Evolutionary conservation across 2,888 invertebrate genomes (phyloP).

Genomic region (Neoscelio sp.): DNA sequence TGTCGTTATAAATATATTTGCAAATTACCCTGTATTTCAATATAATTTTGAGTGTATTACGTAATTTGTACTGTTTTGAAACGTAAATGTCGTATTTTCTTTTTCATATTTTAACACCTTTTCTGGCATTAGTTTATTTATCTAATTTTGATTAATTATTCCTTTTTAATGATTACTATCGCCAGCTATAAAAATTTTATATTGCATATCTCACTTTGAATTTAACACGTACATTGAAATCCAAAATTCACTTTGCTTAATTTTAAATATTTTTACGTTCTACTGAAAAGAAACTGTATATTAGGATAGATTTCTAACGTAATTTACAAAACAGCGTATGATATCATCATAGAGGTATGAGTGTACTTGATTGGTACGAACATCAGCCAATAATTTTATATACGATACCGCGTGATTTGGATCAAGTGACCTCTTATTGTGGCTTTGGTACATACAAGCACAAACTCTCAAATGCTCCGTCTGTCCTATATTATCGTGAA

Average conservation of each 20-base stretch:
- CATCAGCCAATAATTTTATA: conserved; percentile 54
- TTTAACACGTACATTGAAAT: not conserved
- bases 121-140: too few species aligned
- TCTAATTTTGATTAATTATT: too few species aligned
- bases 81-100: too few species aligned
- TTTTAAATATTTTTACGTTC: conserved; percentile 18
- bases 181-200: too few species aligned
- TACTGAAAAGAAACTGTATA: conserved; percentile 9
- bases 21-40: too few species aligned
- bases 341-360: conserved; percentile 36
- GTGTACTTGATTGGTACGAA: conserved; percentile 42
- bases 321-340: conserved; percentile 18
- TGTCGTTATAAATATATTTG: too few species aligned
- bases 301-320: conserved; percentile 16
- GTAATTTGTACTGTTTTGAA: too few species aligned
- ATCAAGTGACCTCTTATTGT: conserved; percentile 53
- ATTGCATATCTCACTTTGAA: conserved; percentile 1
- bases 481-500: conserved; percentile 32
- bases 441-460: conserved; percentile 41
- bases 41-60: too few species aligned
- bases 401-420: conserved; percentile 53
- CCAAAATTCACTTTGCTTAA: conserved; percentile 30
- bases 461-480: conserved; percentile 36
- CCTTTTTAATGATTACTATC: too few species aligned
- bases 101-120: too few species aligned